These are phyloP conservation scores for Drosophila kurseongensis DNA, from an alignment of 1,140 invertebrate genomes.

Conservation along the genomic window DNA sequence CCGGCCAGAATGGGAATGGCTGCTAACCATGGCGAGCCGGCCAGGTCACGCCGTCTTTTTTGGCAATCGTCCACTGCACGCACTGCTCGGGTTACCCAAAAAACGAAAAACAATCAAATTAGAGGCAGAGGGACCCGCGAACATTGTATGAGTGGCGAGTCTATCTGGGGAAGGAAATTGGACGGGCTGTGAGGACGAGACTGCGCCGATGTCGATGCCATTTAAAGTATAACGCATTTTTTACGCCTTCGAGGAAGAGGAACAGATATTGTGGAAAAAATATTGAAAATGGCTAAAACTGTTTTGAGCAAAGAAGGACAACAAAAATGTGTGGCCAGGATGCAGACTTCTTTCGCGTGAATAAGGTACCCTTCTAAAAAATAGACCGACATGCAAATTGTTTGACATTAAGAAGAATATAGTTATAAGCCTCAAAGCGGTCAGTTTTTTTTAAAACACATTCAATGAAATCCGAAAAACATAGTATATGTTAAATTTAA, in stretches of 20 bases:
- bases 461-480: too few species aligned
- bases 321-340: too few species aligned
- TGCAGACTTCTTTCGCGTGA: too few species aligned
- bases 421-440: too few species aligned
- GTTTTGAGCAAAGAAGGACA: neutral
- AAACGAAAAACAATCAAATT: slow-evolving; percentile 40
- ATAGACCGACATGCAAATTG: too few species aligned
- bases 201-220: neutral
- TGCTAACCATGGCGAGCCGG: slow-evolving; percentile 5
- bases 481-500: too few species aligned
- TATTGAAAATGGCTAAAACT: neutral
- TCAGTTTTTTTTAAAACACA: too few species aligned
- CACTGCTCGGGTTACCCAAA: slow-evolving; percentile 30
- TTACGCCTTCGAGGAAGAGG: neutral
- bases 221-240: slow-evolving; percentile 1
- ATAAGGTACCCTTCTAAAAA: too few species aligned
- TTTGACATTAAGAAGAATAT: too few species aligned
- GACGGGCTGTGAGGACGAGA: neutral
- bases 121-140: slow-evolving; percentile 20
- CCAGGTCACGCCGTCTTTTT: slow-evolving; percentile 20
- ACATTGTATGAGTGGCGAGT: slow-evolving; percentile 19
- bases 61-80: slow-evolving; percentile 25
- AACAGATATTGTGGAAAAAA: neutral
- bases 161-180: slow-evolving; percentile 16
- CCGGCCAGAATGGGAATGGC: neutral